A percentile compares a stretch with the other conserved stretches of the same genome.
phyloP scores from a whole-genome alignment of 2,797 vertebrate genomes.

The Oreochromis mossambicus region DNA sequence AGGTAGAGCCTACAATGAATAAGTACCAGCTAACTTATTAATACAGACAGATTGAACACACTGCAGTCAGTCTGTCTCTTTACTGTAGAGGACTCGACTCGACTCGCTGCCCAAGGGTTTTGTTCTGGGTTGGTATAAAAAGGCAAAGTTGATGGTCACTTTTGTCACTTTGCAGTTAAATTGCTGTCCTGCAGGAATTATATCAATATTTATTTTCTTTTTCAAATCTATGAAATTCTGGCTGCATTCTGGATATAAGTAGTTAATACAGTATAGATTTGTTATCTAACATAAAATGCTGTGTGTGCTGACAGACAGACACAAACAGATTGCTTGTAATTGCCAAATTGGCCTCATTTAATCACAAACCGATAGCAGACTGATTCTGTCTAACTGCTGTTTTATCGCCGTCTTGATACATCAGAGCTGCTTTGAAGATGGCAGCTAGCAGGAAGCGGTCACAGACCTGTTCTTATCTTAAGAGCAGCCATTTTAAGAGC shows the following conservation, averaged over 20 bases:
- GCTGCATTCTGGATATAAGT: neutral
- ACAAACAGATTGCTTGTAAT: neutral
- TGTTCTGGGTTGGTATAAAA: neutral
- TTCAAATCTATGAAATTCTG: neutral
- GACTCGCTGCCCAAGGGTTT: neutral
- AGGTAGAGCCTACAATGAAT: neutral
- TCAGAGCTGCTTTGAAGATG: neutral
- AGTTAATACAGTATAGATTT: neutral
- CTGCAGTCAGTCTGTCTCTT: neutral
- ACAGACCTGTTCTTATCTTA: neutral
- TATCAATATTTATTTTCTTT: neutral
- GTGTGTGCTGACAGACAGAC: neutral
- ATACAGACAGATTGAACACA: neutral
- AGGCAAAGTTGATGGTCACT: neutral
- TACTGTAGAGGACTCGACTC: fast-evolving
- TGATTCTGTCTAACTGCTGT: neutral
- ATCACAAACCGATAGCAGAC: neutral
- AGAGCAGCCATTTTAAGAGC: neutral
- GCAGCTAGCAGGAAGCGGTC: neutral
- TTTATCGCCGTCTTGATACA: neutral
- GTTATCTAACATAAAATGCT: neutral
- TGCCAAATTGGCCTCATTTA: fast-evolving
- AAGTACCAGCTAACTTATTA: neutral
- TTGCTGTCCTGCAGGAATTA: neutral
- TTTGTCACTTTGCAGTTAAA: neutral